Evolutionary conservation across 2,888 invertebrate genomes (phyloP).

Genomic region (Halocaridina rubra): DNA sequence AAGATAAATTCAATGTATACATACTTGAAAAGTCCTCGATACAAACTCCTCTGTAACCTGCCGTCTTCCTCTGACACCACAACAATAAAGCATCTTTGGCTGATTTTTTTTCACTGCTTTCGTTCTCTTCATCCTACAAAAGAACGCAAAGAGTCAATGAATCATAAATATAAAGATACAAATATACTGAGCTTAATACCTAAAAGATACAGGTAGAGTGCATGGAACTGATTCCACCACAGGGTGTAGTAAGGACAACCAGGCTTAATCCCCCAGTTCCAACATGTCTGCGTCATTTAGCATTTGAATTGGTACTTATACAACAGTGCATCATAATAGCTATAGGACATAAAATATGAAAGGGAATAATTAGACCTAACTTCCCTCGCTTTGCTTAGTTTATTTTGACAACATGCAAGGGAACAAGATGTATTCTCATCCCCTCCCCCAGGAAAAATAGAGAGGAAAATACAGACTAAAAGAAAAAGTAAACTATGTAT

Average conservation of each 20-base stretch:
- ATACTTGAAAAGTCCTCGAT: conserved; percentile 85
- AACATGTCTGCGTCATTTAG: background rate
- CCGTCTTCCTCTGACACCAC: conserved; percentile 99
- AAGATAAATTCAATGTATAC: background rate
- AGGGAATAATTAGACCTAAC: too few relatives aligned
- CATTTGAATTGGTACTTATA: background rate
- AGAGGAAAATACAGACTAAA: too few relatives aligned
- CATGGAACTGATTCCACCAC: background rate
- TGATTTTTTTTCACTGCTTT: conserved; percentile 96
- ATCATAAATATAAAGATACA: background rate
- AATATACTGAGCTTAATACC: background rate
- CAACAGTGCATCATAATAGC: too few relatives aligned
- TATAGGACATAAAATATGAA: too few relatives aligned
- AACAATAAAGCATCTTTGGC: conserved; percentile 97
- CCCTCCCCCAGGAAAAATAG: too few relatives aligned
- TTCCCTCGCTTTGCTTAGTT: too few relatives aligned
- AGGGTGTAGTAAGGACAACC: background rate
- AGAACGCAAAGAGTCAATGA: background rate
- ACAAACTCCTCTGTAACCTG: conserved; percentile 89
- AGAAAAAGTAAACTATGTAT: too few relatives aligned
- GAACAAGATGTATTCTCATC: too few relatives aligned
- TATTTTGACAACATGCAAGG: too few relatives aligned
- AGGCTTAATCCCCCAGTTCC: too few relatives aligned
- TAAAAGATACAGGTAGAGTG: background rate
- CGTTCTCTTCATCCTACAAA: conserved; percentile 89